These are phyloP conservation scores for Whitmania pigra DNA, from an alignment of 1,140 invertebrate species.

Conservation along the genomic window DNA sequence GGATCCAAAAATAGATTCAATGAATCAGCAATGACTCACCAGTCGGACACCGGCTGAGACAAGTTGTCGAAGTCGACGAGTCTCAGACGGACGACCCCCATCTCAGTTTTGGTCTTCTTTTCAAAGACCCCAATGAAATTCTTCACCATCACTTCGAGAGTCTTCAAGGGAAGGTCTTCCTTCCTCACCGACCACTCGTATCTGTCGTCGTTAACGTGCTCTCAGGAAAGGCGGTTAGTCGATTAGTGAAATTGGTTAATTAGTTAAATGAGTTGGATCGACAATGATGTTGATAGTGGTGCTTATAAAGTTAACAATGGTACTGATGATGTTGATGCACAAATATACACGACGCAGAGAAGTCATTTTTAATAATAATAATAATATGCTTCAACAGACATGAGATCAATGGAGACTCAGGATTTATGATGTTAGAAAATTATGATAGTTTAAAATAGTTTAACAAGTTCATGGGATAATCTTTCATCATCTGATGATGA, in stretches of 20 bases:
- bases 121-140: conserved; percentile 37
- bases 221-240: not conserved
- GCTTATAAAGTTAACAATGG: too few species aligned
- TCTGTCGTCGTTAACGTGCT: conserved; percentile 27
- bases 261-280: not conserved
- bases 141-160: conserved; percentile 35
- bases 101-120: conserved; percentile 29
- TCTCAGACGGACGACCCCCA: conserved; percentile 33
- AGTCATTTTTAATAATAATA: too few species aligned
- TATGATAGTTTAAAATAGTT: too few species aligned
- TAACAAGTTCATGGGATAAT: too few species aligned
- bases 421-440: too few species aligned
- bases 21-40: conserved; percentile 26
- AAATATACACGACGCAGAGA: too few species aligned
- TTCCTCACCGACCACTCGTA: conserved; percentile 36
- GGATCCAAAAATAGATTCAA: too few species aligned
- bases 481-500: too few species aligned
- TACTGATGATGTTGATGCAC: too few species aligned
- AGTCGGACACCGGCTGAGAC: conserved; percentile 34
- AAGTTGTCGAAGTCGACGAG: conserved; percentile 31
- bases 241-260: not conserved
- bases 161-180: conserved; percentile 27
- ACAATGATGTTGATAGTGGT: not conserved
- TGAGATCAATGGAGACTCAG: too few species aligned
- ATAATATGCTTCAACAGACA: too few species aligned